These are phyloP conservation scores for Hypotaenidia philippensis DNA, from an alignment of 2,797 vertebrate genomes.

Conservation along the genomic window DNA sequence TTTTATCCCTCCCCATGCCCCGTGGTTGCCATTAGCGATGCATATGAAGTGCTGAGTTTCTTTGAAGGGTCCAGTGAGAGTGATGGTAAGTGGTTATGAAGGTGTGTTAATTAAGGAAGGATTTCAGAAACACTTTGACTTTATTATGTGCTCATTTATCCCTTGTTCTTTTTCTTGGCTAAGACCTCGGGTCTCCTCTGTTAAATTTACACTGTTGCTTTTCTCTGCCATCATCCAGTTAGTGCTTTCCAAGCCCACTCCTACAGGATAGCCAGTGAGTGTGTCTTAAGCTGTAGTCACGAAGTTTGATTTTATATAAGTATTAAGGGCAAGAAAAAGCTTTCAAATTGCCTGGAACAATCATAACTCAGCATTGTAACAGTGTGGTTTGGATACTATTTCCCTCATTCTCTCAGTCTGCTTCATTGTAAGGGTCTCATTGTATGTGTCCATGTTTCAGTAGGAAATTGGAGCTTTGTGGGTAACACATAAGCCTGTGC, in stretches of 20 bases:
- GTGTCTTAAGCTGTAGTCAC: background rate
- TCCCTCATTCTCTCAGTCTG: rapidly evolving
- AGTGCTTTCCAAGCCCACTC: background rate
- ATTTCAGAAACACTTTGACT: background rate
- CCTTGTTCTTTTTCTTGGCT: background rate
- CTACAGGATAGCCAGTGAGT: background rate
- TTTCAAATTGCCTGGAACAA: background rate
- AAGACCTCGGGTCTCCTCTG: background rate
- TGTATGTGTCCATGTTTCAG: rapidly evolving
- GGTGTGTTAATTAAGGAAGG: background rate
- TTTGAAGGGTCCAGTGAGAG: background rate
- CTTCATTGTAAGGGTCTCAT: background rate
- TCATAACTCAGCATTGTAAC: background rate
- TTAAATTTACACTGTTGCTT: background rate
- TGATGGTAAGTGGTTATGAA: background rate
- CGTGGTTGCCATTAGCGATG: background rate
- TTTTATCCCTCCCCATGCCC: background rate
- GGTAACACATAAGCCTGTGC: background rate
- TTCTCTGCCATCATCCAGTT: background rate
- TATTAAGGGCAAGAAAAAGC: background rate
- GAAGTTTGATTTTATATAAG: background rate
- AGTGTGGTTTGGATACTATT: background rate
- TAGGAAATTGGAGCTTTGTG: background rate
- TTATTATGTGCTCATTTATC: background rate
- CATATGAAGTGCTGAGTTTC: background rate